Evolutionary conservation across 2,888 invertebrate genomes (phyloP), one percentile per base, ranked within the genome.

Genomic region (Busseola fusca): DNA sequence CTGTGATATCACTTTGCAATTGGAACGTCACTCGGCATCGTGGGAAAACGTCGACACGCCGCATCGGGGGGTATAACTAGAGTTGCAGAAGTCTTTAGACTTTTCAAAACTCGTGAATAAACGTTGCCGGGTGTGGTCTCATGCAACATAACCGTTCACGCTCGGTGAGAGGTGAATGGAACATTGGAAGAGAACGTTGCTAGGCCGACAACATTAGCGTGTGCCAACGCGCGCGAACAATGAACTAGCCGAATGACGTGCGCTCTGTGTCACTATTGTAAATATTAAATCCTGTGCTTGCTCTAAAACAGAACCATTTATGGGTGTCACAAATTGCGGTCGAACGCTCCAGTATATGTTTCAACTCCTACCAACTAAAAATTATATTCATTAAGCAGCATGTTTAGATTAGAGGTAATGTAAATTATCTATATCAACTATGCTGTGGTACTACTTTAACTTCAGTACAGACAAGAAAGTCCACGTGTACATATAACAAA

Each of bases 101-200:
- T 77, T 78, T 76, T 86, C 68, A 70, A 82, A 81, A 42, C 64
- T 74, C 50, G 64, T 74, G 70, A 78, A 79, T 69, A 81, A 76
- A 73, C 45, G 69, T 74, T 74, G 69, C 70, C 78, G 69, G 85
- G 81, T 84, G 86, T 81, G 81, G 88, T 87, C 88, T 85, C 86
- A 86, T 87, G 88, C 90, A 87, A 86, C 85, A 88, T 89, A 90
- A 91, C 92, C 92, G 93, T 93, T 94, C 92, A 92, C 91, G 93
- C 92, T 92, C 92, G 91, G 95, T 94, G 93, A 95, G 95, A 95
- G 95, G 95, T 95, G 94, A 95, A 94, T 93, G 94, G 94, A 93
- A 92, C 91, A 89, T 86, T 89, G 85, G 87, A 88, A 89, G 91
- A 87, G 89, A 92, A 90, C 89, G 93, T 93, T 92, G 94, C 94